Conservation (phyloP, 2,113 vertebrate species). For the Stercorarius parasiticus region DNA sequence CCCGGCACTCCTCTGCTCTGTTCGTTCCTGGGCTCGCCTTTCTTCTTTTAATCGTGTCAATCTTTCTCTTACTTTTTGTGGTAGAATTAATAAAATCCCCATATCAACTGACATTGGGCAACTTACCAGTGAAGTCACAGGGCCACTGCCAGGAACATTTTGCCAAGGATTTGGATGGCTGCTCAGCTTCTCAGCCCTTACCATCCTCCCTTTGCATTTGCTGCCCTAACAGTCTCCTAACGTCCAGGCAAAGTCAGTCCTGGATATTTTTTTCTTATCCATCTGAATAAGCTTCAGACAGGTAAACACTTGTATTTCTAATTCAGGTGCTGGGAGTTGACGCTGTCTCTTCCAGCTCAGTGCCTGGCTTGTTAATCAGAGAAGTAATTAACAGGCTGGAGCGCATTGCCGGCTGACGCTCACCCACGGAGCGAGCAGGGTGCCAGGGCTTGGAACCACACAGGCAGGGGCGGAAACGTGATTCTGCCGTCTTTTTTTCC, state of each 20-base stretch:
- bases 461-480: neutral
- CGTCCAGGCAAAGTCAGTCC: neutral
- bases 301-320: neutral
- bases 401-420: neutral
- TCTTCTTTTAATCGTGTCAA: neutral
- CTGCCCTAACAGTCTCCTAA: neutral
- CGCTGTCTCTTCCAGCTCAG: neutral
- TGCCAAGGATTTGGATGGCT: no score
- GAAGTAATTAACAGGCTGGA: conserved; percentile 9
- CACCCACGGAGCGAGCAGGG: neutral
- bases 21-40: neutral
- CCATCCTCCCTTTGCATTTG: no score
- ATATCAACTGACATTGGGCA: rapidly evolving
- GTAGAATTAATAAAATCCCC: neutral
- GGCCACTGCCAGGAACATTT: no score
- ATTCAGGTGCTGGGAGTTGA: neutral
- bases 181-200: neutral
- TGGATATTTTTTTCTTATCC: neutral
- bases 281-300: neutral
- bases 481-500: neutral
- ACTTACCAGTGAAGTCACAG: neutral
- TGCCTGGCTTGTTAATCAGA: neutral
- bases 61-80: neutral
- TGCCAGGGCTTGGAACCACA: neutral
- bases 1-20: rapidly evolving